phyloP scores from a whole-genome alignment of 2,113 vertebrate species.

The Marmota monax region DNA sequence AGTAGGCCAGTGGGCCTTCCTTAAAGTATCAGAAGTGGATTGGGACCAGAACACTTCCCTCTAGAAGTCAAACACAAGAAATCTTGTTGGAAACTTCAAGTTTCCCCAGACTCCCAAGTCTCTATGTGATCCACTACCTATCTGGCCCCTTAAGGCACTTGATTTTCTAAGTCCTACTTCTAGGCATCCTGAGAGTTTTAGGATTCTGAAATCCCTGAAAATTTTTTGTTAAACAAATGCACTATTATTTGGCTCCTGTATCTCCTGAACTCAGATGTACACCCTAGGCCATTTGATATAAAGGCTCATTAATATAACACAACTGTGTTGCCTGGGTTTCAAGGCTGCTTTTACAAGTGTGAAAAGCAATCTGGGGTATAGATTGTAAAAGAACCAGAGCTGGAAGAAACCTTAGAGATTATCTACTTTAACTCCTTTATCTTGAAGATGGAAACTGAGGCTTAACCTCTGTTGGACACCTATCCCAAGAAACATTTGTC shows the following conservation, averaged over 20 bases:
- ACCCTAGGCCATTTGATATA: constrained; percentile 47
- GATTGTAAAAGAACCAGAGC: constrained; percentile 61
- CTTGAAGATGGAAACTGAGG: constrained; percentile 67
- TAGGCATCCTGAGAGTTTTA: not conserved
- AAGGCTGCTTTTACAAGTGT: constrained; percentile 28
- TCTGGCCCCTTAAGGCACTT: not conserved
- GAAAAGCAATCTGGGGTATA: constrained; percentile 70
- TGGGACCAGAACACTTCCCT: not conserved
- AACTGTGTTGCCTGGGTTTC: not conserved
- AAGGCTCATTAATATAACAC: constrained; percentile 61
- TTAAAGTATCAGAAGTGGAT: not conserved
- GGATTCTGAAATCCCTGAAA: not conserved
- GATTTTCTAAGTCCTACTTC: not conserved
- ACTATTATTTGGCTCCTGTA: not conserved
- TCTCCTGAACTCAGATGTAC: not conserved
- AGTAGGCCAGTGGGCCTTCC: not conserved
- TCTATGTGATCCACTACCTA: not conserved
- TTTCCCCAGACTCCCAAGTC: not conserved
- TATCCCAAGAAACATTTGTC: constrained; percentile 46
- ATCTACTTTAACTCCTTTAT: constrained; percentile 52
- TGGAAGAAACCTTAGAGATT: constrained; percentile 62
- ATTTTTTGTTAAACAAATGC: not conserved
- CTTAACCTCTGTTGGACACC: constrained; percentile 11
- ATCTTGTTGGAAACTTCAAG: not conserved
- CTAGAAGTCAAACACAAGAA: not conserved